A percentile compares a stretch with the other conserved stretches of the same genome.
Conservation (phyloP, 2,888 invertebrate genomes). For the Tuberolachnus salignus region DNA sequence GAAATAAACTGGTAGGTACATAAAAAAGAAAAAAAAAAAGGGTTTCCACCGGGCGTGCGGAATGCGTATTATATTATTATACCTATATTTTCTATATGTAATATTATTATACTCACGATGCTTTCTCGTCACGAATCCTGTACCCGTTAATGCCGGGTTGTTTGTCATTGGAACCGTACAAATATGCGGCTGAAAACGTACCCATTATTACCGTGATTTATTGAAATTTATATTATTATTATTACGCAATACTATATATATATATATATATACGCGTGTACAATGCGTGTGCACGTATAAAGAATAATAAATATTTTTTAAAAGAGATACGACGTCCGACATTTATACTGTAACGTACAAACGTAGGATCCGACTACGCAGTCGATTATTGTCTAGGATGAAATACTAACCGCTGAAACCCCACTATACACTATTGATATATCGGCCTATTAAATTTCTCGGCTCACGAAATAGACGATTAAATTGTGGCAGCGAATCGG, state of each 20-base stretch:
- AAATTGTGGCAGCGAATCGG: slow-evolving; percentile 5
- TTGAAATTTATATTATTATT: not conserved
- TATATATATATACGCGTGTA: too few relatives aligned
- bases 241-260: too few relatives aligned
- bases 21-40: slow-evolving; percentile 16
- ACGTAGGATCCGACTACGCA: too few relatives aligned
- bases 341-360: not conserved
- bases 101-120: slow-evolving; percentile 49
- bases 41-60: not conserved
- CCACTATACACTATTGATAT: not conserved
- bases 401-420: not conserved
- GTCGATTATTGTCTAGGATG: too few relatives aligned
- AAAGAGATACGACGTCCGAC: too few relatives aligned
- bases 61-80: slow-evolving; percentile 1
- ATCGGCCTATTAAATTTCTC: not conserved
- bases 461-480: not conserved
- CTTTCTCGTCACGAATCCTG: slow-evolving; percentile 80
- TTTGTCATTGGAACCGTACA: slow-evolving; percentile 81
- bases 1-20: not conserved
- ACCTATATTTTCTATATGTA: not conserved
- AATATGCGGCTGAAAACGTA: slow-evolving; percentile 77
- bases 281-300: too few relatives aligned
- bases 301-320: not conserved
- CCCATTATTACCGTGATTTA: not conserved
- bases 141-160: slow-evolving; percentile 73